Evolutionary conservation across 1,140 invertebrate species (phyloP), one percentile per base, ranked within the genome.

Genomic region (Thaumatotibia leucotreta): DNA sequence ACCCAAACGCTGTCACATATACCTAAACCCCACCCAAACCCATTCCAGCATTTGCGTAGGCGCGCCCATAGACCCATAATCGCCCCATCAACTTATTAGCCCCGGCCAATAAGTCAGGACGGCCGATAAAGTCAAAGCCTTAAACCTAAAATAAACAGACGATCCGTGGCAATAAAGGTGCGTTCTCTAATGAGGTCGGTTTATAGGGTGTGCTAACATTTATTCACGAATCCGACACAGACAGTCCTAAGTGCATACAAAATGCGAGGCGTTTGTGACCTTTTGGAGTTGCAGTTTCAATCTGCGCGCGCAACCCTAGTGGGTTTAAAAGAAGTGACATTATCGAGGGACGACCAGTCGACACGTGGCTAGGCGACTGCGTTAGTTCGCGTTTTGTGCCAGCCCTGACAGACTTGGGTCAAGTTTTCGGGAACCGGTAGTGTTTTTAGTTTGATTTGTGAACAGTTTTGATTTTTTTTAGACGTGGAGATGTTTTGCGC

Each of bases 141-240:
- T 86, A 86, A 89, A 82, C 39, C 72, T 79, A 84, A 81, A 88
- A 84, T 87, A 89, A 89, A 89, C 84, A 88, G 80, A n/a, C n/a
- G n/a, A n/a, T n/a, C 76, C 75, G 74, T 73, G 80, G 77, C 79
- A 79, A 84, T 88, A 89, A 88, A 86, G 77, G 75, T 71, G 77
- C 87, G 82, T 86, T 82, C 77, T 66, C 81, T 89, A 89, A 89
- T 88, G 85, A 89, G 87, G 82, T 75, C 78, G 80, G 74, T 88
- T 87, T 89, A 87, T 87, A 78, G 84, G 84, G 84, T 73, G 69
- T 71, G 81, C 74, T 82, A 77, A 79, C 80, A 82, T 86, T 84
- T 83, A 83, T 45, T 20, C 39, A 45, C 39, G 17, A 17, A 9
- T 1, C 14, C 3, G n/a, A 20, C 4, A 8, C 6, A 3, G 9